Conservation (phyloP, 2,888 invertebrate species). For the Gymnoscelis rufifasciata region DNA sequence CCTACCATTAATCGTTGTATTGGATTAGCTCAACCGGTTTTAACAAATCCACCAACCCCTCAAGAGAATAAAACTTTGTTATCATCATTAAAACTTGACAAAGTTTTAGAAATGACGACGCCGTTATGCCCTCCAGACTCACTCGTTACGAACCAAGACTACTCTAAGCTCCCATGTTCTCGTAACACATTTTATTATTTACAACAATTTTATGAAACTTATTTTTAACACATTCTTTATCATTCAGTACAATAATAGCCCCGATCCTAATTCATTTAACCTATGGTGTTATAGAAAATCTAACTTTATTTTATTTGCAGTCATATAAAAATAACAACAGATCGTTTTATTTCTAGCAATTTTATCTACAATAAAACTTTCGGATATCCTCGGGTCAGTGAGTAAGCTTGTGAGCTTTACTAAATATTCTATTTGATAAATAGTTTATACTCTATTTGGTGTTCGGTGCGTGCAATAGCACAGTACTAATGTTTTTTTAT, state of each 20-base stretch:
- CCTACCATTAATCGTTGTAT: slow-evolving; percentile 62
- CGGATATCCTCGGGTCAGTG: slow-evolving; percentile 59
- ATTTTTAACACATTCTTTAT: slow-evolving; percentile 9
- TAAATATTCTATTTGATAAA: slow-evolving; percentile 49
- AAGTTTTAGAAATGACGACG: slow-evolving; percentile 14
- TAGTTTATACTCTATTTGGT: slow-evolving; percentile 67
- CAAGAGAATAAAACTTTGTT: slow-evolving; percentile 18
- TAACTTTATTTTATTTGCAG: slow-evolving; percentile 71
- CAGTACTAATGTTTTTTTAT: slow-evolving; percentile 64
- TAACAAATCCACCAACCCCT: slow-evolving; percentile 29
- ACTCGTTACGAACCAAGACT: slow-evolving; percentile 11
- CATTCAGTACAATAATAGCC: slow-evolving; percentile 23
- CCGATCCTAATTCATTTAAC: slow-evolving; percentile 40
- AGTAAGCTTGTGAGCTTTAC: slow-evolving; percentile 68
- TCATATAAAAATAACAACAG: slow-evolving; percentile 78
- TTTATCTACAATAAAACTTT: slow-evolving; percentile 62
- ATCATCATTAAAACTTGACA: slow-evolving; percentile 17
- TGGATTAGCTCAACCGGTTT: slow-evolving; percentile 59
- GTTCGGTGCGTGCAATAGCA: slow-evolving; percentile 77
- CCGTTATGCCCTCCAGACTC: slow-evolving; percentile 3
- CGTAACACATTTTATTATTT: slow-evolving; percentile 20
- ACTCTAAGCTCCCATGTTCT: slow-evolving; percentile 21
- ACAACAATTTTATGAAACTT: slow-evolving; percentile 20
- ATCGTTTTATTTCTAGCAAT: slow-evolving; percentile 67
- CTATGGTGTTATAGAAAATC: slow-evolving; percentile 74